These are phyloP conservation scores for Aleadryas rufinucha DNA, from an alignment of 2,113 vertebrate genomes.

Conservation along the genomic window DNA sequence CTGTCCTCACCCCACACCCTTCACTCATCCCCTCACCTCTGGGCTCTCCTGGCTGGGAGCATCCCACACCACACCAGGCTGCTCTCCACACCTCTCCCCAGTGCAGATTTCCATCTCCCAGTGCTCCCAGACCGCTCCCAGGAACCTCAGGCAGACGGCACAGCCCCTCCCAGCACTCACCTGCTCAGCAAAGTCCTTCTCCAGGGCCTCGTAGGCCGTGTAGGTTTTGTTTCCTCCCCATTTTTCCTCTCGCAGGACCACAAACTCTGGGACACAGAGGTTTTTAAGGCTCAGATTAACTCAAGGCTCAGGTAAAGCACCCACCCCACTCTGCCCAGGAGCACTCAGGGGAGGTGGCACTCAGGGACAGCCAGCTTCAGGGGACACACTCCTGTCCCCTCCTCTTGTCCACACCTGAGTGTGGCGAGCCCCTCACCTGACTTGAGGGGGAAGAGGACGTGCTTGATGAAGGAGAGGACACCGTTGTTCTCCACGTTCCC, in stretches of 20 bases:
- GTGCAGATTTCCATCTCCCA: neutral
- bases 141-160: neutral
- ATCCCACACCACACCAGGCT: neutral
- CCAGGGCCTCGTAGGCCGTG: slow-evolving; percentile 80
- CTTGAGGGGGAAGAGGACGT: slow-evolving; percentile 89
- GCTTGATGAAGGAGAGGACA: slow-evolving; percentile 90
- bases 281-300: neutral
- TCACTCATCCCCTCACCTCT: neutral
- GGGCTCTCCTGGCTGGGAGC: neutral
- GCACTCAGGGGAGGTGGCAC: neutral
- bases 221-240: slow-evolving; percentile 95
- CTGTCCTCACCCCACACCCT: neutral
- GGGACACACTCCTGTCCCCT: neutral
- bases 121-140: neutral
- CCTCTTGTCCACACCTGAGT: neutral
- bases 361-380: neutral
- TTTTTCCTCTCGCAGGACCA: slow-evolving; percentile 88
- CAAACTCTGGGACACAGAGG: slow-evolving; percentile 79
- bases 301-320: neutral
- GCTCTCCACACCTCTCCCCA: neutral
- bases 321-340: neutral
- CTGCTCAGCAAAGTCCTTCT: slow-evolving; percentile 91
- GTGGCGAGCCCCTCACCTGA: slow-evolving; percentile 73
- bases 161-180: slow-evolving; percentile 51
- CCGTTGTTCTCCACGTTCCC: slow-evolving; percentile 95